A percentile compares a stretch with the other conserved stretches of the same genome.
Evolutionary conservation across 2,797 vertebrate genomes (phyloP).

Genomic region (Allobates femoralis): DNA sequence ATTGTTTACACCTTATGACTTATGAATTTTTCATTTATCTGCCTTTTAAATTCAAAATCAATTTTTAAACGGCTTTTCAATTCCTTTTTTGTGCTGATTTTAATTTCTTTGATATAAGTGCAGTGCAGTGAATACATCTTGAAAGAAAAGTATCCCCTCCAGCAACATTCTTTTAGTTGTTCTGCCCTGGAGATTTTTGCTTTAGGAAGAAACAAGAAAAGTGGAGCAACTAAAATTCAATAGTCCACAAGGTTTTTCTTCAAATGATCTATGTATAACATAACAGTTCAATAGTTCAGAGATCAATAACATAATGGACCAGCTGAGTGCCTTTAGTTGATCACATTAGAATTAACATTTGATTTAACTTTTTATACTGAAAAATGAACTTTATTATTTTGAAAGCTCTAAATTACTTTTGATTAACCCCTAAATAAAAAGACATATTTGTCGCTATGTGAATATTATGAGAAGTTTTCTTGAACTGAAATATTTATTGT

Average conservation of each 20-base stretch:
- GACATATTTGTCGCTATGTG: background rate
- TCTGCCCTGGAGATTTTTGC: constrained; percentile 79
- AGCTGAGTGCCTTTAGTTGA: constrained; percentile 68
- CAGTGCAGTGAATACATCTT: constrained; percentile 75
- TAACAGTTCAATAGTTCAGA: constrained; percentile 72
- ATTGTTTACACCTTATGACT: constrained; percentile 7
- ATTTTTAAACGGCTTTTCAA: constrained; percentile 67
- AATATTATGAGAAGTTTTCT: background rate
- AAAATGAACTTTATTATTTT: background rate
- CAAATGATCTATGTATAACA: constrained; percentile 74
- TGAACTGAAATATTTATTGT: too few species aligned
- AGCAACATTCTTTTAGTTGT: constrained; percentile 79
- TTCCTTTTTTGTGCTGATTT: constrained; percentile 67
- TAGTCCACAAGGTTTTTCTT: constrained; percentile 72
- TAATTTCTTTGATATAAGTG: constrained; percentile 70
- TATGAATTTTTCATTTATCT: constrained; percentile 38
- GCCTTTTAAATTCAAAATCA: constrained; percentile 64
- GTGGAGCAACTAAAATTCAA: constrained; percentile 73
- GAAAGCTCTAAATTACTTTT: constrained; percentile 10
- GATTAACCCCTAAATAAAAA: background rate
- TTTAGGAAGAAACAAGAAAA: constrained; percentile 64
- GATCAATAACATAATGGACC: constrained; percentile 71
- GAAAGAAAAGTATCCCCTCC: constrained; percentile 81
- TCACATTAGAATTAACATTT: constrained; percentile 47
- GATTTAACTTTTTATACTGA: constrained; percentile 62